phyloP scores from a whole-genome alignment of 2,797 vertebrate species.

The Ispidina picta region DNA sequence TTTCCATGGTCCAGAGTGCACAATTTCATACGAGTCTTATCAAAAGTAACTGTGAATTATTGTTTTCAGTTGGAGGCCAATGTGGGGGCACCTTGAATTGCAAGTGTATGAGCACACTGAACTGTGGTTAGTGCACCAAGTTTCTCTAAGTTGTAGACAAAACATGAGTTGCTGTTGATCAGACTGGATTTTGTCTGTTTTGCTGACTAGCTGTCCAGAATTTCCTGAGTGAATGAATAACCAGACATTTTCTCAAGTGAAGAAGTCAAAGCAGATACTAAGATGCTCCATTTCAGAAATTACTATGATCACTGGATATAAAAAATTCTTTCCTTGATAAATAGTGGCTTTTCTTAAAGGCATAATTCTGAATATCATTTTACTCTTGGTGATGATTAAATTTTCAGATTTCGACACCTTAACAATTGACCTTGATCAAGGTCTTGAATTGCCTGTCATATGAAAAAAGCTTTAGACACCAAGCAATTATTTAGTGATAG shows the following conservation, averaged over 20 bases:
- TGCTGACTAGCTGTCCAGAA: slow-evolving; percentile 41
- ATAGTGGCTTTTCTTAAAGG: slow-evolving; percentile 64
- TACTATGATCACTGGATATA: slow-evolving; percentile 70
- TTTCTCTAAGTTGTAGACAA: slow-evolving; percentile 9
- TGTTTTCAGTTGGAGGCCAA: background rate
- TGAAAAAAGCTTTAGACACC: slow-evolving; percentile 69
- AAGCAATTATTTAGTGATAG: slow-evolving; percentile 77
- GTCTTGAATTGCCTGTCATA: slow-evolving; percentile 61
- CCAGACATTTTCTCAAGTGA: slow-evolving; percentile 57
- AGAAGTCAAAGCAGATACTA: slow-evolving; percentile 62
- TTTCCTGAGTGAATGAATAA: slow-evolving; percentile 35
- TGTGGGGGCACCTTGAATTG: background rate
- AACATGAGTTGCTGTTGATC: background rate
- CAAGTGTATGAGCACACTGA: background rate
- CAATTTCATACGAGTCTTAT: background rate
- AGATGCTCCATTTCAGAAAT: slow-evolving; percentile 69
- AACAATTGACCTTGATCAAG: slow-evolving; percentile 76
- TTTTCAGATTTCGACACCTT: slow-evolving; percentile 74
- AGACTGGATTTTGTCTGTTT: slow-evolving; percentile 15
- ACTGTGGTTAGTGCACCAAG: background rate
- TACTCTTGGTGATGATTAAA: slow-evolving; percentile 54
- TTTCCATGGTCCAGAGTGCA: background rate
- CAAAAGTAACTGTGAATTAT: background rate
- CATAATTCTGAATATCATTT: slow-evolving; percentile 60
- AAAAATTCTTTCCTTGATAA: slow-evolving; percentile 60